Evolutionary conservation across 2,797 vertebrate species (phyloP).

Genomic region (Crotalus adamanteus): DNA sequence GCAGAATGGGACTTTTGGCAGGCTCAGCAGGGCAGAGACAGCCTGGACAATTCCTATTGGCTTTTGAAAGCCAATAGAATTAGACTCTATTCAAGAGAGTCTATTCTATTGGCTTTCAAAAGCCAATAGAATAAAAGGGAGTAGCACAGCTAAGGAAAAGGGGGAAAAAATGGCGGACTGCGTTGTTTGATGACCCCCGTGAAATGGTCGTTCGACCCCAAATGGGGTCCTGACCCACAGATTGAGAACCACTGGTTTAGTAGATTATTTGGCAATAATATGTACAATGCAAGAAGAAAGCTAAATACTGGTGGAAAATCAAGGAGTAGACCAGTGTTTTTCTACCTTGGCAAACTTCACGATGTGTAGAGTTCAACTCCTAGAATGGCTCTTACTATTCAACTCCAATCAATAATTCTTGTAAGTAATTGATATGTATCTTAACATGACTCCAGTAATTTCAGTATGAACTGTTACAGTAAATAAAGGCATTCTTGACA

Average conservation of each 20-base stretch:
- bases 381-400: background rate
- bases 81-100: too few species aligned
- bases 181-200: too few species aligned
- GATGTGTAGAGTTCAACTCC: background rate
- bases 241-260: background rate
- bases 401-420: background rate
- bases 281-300: background rate
- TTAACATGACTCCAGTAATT: background rate
- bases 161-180: too few species aligned
- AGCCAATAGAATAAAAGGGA: too few species aligned
- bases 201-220: too few species aligned
- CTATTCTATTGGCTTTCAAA: too few species aligned
- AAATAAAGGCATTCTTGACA: background rate
- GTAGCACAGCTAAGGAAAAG: too few species aligned
- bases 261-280: conserved; percentile 2
- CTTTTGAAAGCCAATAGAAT: too few species aligned
- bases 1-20: too few species aligned
- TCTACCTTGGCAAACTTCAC: background rate
- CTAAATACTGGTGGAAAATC: background rate
- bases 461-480: background rate
- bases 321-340: background rate
- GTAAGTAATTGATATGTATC: background rate
- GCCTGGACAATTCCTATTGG: too few species aligned
- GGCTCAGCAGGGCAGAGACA: too few species aligned
- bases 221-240: too few species aligned